Percentiles rank a stretch among this genome's conserved stretches.
These are phyloP conservation scores for Gracilinanus agilis DNA, from an alignment of 2,113 vertebrate genomes.

Conservation along the genomic window DNA sequence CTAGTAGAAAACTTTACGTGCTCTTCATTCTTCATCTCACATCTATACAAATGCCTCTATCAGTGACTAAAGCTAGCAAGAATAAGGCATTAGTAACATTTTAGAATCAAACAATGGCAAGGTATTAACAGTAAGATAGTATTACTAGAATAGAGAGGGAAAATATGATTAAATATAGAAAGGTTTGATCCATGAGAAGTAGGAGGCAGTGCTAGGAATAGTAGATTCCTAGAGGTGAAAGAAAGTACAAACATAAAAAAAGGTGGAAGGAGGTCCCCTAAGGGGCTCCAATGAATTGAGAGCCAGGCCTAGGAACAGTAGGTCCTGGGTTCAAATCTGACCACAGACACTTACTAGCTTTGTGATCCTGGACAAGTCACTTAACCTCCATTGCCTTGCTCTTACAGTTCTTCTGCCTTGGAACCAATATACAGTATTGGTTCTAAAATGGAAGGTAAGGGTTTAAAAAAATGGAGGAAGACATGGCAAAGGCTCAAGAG, in stretches of 20 bases:
- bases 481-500: not conserved
- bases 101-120: not conserved
- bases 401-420: too few relatives aligned
- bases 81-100: not conserved
- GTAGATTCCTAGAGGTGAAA: slow-evolving; percentile 26
- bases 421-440: too few relatives aligned
- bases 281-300: too few relatives aligned
- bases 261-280: not conserved
- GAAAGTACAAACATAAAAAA: not conserved
- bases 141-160: slow-evolving; percentile 1
- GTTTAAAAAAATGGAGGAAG: not conserved
- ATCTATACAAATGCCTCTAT: not conserved
- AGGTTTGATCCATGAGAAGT: slow-evolving; percentile 6
- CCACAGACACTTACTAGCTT: too few relatives aligned
- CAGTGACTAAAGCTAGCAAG: not conserved
- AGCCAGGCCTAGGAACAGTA: too few relatives aligned
- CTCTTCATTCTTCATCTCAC: slow-evolving; percentile 31
- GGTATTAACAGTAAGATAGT: not conserved
- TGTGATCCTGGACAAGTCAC: too few relatives aligned
- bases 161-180: slow-evolving; percentile 45
- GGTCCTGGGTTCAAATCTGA: too few relatives aligned
- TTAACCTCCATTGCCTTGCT: too few relatives aligned
- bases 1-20: not conserved
- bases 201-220: not conserved
- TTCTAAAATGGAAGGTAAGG: too few relatives aligned